Conservation (phyloP, 2,113 vertebrate genomes). For the Pomatostomus ruficeps region DNA sequence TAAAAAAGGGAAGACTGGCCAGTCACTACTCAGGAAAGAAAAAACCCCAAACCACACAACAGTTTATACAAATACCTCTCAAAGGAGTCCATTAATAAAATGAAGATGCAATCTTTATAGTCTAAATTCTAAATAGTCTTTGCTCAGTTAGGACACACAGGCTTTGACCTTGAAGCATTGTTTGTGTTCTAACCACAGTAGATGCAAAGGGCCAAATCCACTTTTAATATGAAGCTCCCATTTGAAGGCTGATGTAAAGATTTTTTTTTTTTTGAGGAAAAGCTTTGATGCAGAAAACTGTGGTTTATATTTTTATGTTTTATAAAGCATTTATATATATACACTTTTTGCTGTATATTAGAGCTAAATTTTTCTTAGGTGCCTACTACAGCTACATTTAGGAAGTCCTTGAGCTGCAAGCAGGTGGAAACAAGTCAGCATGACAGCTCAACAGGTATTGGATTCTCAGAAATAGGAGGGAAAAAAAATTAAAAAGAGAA, state of each 20-base stretch:
- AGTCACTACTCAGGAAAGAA: not conserved
- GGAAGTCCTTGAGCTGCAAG: not conserved
- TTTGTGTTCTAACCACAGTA: not conserved
- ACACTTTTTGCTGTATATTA: not conserved
- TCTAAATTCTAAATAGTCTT: not conserved
- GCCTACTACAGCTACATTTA: not conserved
- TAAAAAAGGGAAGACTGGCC: not conserved
- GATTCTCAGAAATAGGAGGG: not conserved
- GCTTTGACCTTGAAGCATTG: not conserved
- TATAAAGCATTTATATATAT: not conserved
- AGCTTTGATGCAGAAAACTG: not conserved
- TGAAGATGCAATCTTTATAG: not conserved
- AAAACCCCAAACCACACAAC: fast-evolving
- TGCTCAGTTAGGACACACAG: not conserved
- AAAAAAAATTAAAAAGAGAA: not conserved
- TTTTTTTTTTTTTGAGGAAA: not conserved
- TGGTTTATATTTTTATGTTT: not conserved
- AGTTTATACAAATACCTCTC: not conserved
- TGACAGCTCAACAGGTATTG: not conserved
- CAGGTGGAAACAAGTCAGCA: not conserved
- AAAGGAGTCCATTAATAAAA: not conserved
- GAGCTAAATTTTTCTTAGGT: not conserved
- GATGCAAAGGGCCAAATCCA: not conserved
- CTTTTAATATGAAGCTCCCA: not conserved
- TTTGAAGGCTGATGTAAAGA: not conserved